These are phyloP conservation scores for Phyllostomus discolor DNA, from an alignment of 2,113 vertebrate genomes.

Conservation along the genomic window DNA sequence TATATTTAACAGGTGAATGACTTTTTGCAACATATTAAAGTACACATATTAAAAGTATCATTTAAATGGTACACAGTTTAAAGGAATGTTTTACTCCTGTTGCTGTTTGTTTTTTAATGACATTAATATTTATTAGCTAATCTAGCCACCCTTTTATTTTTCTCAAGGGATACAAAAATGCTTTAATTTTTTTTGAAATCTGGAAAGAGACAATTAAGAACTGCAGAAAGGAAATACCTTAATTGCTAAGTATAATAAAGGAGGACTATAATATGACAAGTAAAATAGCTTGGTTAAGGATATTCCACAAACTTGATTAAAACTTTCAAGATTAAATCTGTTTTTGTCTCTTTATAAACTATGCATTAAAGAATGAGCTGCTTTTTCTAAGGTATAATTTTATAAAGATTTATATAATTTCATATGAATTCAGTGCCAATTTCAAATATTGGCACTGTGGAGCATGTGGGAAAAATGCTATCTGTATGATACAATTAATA, in stretches of 20 bases:
- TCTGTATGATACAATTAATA: slow-evolving; percentile 65
- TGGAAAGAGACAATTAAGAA: slow-evolving; percentile 61
- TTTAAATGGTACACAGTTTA: background rate
- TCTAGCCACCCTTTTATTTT: slow-evolving; percentile 24
- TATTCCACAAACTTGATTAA: slow-evolving; percentile 49
- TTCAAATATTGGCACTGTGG: slow-evolving; percentile 19
- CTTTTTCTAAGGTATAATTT: background rate
- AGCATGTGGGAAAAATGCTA: slow-evolving; percentile 64
- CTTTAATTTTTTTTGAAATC: slow-evolving; percentile 46
- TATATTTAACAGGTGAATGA: background rate
- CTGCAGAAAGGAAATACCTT: background rate
- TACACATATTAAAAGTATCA: background rate
- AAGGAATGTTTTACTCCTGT: background rate
- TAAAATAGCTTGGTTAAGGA: slow-evolving; percentile 40
- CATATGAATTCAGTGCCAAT: background rate
- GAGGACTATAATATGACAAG: slow-evolving; percentile 55
- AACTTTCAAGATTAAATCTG: slow-evolving; percentile 42
- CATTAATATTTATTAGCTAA: slow-evolving; percentile 46
- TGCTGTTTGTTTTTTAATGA: background rate
- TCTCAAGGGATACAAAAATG: slow-evolving; percentile 47
- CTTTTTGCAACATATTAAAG: slow-evolving; percentile 1
- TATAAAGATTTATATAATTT: slow-evolving; percentile 57
- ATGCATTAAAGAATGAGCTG: slow-evolving; percentile 9
- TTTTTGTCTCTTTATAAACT: background rate
- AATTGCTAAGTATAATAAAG: background rate